Evolutionary conservation across 2,113 vertebrate species (phyloP), one percentile per base, ranked within the genome.

Genomic region (Girardinichthys multiradiatus): DNA sequence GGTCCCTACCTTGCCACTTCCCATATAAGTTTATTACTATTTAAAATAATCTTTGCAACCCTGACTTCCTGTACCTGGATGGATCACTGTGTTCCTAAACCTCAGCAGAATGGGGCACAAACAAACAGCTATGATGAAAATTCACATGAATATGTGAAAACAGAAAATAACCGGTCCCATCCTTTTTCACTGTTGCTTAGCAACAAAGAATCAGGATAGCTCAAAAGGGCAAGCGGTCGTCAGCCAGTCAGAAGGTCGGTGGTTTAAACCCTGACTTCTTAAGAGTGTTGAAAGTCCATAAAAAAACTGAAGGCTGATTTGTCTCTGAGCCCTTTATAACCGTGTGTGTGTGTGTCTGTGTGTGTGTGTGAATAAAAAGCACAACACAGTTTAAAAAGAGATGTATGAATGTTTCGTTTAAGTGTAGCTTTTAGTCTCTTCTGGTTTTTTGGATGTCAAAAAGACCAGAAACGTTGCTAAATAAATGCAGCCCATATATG

Each of bases 181-280:
- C 45, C 39, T 59, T 57, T 29, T 29, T 65, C 33, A 30, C 64
- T 70, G 81, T 90, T 84, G 79, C 85, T 66, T 74, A 79, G 89
- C 81, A 86, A 90, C 86, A 39, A 42, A 39, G 26, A 64, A n/a
- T 27, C 10, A 63, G 33, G 33, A 42, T 10, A 64, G 14, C n/a
- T 64, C n/a, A 15, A 33, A 26, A 39, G n/a, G 26, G 15, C 15
- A 13, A 64, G 48, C 24, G 3, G 19, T 54, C 24, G 21, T 54
- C 48, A n/a, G 62, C 11, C 35, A 42, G 27, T 17, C 14, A 29
- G 31, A 62, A 33, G 17, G 60, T n/a, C 19, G 31, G 10, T 63
- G 60, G 31, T 37, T 63, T 63, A 24, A 42, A n/a, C 21, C 24
- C 33, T 15, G 62, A 26, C 37, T 64, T 15, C 24, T 21, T 63